Evolutionary conservation across 2,113 vertebrate genomes (phyloP), one percentile per base, ranked within the genome.

Genomic region (Bostrychus sinensis): DNA sequence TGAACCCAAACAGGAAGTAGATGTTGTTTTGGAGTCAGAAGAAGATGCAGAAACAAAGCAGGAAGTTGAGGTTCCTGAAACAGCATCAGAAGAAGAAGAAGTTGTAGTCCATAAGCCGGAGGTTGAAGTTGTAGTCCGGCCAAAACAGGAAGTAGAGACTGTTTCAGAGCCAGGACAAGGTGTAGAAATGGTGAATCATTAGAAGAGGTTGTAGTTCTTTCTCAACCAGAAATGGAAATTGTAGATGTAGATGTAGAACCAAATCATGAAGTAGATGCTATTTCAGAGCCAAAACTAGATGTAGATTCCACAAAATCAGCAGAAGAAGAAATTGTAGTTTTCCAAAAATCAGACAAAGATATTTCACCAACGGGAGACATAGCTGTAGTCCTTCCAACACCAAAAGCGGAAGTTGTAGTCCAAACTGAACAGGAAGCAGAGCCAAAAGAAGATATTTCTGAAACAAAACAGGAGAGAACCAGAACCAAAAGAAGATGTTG

Each of bases 101-200:
- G 25, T 26, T 10, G 67, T 69, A 54, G 6, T 28, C 20, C 20
- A 42, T 62, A 42, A n/a, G 36, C 20, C 46, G 66, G 51, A 7
- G 22, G 2, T 8, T 36, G 61, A 77, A 57, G 36, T 32, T 12
- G 42, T 7, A 16, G 48, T n/a, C 51, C 65, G 70, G 65, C 53
- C 19, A 2, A 17, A 56, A 34, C 53, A 30, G 1, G 54, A 39
- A 5, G 30, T 51, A 11, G 45, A 70, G 34, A 42, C 53, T 17
- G 8, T 12, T 26, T 34, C 17, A 58, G 69, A 75, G 66, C 42
- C 17, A 2, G 22, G 48, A 37, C 39, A 22, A 4, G 55, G 36
- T 3, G 36, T 51, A 12, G 45, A 70, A 28, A 42, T 22, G 10
- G n/a, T 59, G 56, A 32, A 3, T 13, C 28, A 5, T 41, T 54